Conservation (phyloP, 2,113 vertebrate genomes). For the Sinocyclocheilus anophthalmus region DNA sequence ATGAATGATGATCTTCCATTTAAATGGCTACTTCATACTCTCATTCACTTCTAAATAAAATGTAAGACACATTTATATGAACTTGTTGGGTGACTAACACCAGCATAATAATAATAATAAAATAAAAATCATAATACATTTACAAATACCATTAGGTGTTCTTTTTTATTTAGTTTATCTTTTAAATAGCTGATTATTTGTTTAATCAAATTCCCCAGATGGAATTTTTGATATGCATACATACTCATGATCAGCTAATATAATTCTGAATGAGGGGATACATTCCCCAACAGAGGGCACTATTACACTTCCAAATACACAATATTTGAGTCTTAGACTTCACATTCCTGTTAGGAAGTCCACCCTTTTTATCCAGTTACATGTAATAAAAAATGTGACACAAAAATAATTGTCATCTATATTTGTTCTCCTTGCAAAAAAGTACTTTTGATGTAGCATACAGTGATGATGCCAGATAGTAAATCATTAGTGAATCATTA, state of each 20-base stretch:
- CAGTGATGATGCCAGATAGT: too few species aligned
- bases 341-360: not conserved
- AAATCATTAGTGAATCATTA: too few species aligned
- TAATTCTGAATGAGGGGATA: not conserved
- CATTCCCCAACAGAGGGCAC: slow-evolving; percentile 65
- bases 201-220: not conserved
- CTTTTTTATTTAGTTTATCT: not conserved
- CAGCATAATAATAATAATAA: not conserved
- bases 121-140: not conserved
- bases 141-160: too few species aligned
- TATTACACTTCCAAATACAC: slow-evolving; percentile 43
- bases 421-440: not conserved
- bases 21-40: not conserved
- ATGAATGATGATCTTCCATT: not conserved
- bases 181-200: not conserved
- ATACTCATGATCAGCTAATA: not conserved
- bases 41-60: not conserved
- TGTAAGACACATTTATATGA: not conserved
- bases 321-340: not conserved
- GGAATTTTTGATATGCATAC: not conserved
- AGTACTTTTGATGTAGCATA: not conserved
- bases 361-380: not conserved
- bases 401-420: not conserved
- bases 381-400: too few species aligned
- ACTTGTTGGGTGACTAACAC: not conserved